Percentiles rank a stretch among this genome's conserved stretches.
Evolutionary conservation across 1,140 invertebrate genomes (phyloP).

Genomic region (Bombus confusus): DNA sequence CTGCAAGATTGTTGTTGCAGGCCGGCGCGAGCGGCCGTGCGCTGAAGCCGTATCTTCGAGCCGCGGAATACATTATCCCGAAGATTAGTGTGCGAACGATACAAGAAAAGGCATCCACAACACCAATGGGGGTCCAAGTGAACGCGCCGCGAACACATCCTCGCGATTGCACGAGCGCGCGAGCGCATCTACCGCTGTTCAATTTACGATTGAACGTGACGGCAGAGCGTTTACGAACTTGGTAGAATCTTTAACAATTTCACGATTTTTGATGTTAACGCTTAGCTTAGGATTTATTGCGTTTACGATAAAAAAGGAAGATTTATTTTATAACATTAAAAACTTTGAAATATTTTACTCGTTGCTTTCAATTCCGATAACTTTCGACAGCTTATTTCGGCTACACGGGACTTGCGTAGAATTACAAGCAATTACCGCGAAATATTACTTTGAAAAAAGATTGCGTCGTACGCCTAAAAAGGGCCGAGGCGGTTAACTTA

Average conservation of each 20-base stretch:
- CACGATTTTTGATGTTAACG: neutral
- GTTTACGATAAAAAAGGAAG: neutral
- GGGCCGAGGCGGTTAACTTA: neutral
- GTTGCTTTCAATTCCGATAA: neutral
- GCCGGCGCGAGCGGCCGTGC: constrained; percentile 52
- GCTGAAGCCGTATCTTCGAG: constrained; percentile 62
- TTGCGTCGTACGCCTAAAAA: too few species aligned
- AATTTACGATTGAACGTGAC: constrained; percentile 15
- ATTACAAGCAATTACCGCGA: neutral
- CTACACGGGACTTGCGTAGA: too few species aligned
- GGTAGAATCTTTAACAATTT: neutral
- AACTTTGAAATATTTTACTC: neutral
- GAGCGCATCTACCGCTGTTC: constrained; percentile 2
- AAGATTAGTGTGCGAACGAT: constrained; percentile 76
- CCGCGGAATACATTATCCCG: constrained; percentile 71
- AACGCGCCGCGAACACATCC: constrained; percentile 41
- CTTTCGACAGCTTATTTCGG: neutral
- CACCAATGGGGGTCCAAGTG: constrained; percentile 53
- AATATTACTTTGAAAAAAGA: neutral
- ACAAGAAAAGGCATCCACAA: constrained; percentile 63
- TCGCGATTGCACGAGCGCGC: neutral
- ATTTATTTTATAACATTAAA: neutral
- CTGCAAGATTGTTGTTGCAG: constrained; percentile 56
- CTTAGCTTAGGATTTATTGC: neutral
- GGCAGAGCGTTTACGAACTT: neutral